phyloP scores from a whole-genome alignment of 2,888 invertebrate species.

The Orchesella flavescens region DNA sequence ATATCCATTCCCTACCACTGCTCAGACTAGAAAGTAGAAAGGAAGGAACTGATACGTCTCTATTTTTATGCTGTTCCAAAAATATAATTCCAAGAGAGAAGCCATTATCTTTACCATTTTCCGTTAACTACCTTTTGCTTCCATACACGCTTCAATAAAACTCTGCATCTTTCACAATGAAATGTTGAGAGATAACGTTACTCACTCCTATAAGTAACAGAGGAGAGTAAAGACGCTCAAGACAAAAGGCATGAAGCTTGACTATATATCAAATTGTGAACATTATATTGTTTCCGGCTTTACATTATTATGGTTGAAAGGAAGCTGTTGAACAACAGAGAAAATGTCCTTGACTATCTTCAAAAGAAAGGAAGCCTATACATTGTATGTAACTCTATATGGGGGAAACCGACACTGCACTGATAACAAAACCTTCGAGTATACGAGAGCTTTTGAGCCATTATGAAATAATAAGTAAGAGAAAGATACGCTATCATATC shows the following conservation, averaged over 20 bases:
- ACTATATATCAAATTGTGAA: conserved; percentile 1
- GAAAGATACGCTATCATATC: neutral
- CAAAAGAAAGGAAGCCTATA: too few species aligned
- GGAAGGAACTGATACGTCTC: too few species aligned
- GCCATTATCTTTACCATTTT: conserved; percentile 31
- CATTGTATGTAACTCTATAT: too few species aligned
- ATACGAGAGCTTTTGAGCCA: too few species aligned
- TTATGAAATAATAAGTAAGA: too few species aligned
- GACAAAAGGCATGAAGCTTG: neutral
- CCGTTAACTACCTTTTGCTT: conserved; percentile 21
- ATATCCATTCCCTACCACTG: neutral
- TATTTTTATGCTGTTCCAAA: neutral
- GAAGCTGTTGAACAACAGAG: neutral
- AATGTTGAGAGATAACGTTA: neutral
- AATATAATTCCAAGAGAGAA: neutral
- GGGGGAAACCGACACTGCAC: too few species aligned
- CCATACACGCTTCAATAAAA: conserved; percentile 6
- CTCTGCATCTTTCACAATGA: neutral
- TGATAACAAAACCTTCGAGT: too few species aligned
- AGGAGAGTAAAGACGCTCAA: neutral
- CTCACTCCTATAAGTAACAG: neutral
- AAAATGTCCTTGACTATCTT: neutral
- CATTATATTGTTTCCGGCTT: neutral
- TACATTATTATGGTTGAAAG: neutral
- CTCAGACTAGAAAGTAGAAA: too few species aligned